Base-by-base conservation (phyloP, 2,888 invertebrate species). In the Hirudinaria manillensis region DNA sequence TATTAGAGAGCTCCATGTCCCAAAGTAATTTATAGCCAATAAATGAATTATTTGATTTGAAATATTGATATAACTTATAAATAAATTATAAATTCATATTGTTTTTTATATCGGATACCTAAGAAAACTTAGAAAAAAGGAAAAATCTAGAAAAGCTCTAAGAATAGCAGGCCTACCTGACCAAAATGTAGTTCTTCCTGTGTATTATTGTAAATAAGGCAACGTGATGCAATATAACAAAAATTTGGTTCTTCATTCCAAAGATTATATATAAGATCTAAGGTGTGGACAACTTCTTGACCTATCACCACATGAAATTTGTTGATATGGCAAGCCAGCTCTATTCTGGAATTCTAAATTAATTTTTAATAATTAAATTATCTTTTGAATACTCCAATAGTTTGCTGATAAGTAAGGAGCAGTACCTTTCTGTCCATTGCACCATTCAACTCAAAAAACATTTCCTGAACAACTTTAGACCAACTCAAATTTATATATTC, bases 171-270 rank as follows among this genome's bases (percentile, higher is more conserved):
- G 29, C 61, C 10, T 13, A 71, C 71, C 72, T 73, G 71, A 21
- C 66, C 73, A 36, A 76, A 68, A 51, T 53, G 36, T 55, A 76
- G 19, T 27, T 45, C 51, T 45, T 75, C 36, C 16, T 36, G 56
- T 21, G 70, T 76, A 38, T 68, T 61, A 61, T 61, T 61, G 29
- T 61, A 7, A 27, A n/a, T 32, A 32, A 73, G 24, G 10, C 27
- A 56, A n/a, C 19, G n/a, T 55, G 36, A 21, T 27, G 53, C 72
- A 55, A 55, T 55, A 32, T 27, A 21, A 29, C 21, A 55, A 51
- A 2, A 29, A 61, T 61, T 10, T 29, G 61, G 29, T 61, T 16
- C 10, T 24, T 61, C 61, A 61, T 61, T 61, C 61, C 61, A 61
- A 7, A 29, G n/a, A 19, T 61, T 61, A 6, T 27, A 61, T 61